Conservation (phyloP, 2,888 invertebrate species). For the Drosophila mulleri region DNA sequence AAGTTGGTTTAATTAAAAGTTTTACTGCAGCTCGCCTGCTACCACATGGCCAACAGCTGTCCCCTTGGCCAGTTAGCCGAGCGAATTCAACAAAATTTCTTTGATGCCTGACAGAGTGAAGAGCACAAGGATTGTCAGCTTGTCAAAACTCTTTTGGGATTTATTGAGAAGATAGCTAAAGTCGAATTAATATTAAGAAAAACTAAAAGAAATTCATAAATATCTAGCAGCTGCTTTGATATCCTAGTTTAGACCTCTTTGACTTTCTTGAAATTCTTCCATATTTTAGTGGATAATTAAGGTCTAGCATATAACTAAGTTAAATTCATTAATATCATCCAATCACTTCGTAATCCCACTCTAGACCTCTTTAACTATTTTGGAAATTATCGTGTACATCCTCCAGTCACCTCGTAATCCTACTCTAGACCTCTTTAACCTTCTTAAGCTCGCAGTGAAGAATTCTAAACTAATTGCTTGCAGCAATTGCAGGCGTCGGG, state of each 20-base stretch:
- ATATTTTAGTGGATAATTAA: neutral
- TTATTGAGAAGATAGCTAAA: neutral
- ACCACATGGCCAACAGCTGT: conserved; percentile 19
- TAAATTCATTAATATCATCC: no score
- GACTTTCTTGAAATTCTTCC: no score
- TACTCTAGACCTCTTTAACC: neutral
- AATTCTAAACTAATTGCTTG: conserved; percentile 63
- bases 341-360: no score
- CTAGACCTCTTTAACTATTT: neutral
- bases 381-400: neutral
- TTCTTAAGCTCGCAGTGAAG: neutral
- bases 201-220: no score
- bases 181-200: neutral
- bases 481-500: conserved; percentile 44
- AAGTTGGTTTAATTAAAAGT: conserved; percentile 75
- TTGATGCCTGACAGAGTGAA: conserved; percentile 18
- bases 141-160: neutral
- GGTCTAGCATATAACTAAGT: no score
- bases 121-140: neutral
- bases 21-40: conserved; percentile 27
- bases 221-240: no score
- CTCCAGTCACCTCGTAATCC: neutral
- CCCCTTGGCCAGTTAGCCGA: conserved; percentile 8
- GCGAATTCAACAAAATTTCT: conserved; percentile 14
- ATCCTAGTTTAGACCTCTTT: no score